Percentiles rank a stretch among this genome's conserved stretches.
phyloP scores from a whole-genome alignment of 2,113 vertebrate species.

The Gulo gulo region DNA sequence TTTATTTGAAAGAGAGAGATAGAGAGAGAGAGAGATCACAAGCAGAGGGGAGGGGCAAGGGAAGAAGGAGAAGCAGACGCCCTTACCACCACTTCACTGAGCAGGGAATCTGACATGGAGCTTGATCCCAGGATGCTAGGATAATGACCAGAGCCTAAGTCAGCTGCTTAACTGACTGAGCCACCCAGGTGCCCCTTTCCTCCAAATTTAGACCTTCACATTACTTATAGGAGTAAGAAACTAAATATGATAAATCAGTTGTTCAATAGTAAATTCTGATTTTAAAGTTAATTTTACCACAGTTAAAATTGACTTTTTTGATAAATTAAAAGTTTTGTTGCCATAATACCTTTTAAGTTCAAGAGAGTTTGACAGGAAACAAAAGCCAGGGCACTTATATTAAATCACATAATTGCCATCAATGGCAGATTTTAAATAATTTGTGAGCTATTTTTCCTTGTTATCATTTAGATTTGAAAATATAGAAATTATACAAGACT shows the following conservation, averaged over 20 bases:
- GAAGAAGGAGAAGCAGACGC: background rate
- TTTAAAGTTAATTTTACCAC: background rate
- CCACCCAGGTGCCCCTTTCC: background rate
- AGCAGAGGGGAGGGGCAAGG: background rate
- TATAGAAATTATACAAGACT: background rate
- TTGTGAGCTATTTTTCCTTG: background rate
- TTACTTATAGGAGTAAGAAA: slow-evolving; percentile 35
- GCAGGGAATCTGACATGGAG: background rate
- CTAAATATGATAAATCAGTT: background rate
- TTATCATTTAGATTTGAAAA: background rate
- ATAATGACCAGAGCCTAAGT: background rate
- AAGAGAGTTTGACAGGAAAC: background rate
- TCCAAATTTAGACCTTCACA: background rate
- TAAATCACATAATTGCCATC: background rate
- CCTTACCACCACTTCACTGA: background rate
- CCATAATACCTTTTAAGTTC: background rate
- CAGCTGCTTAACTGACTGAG: background rate
- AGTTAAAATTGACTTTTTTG: background rate
- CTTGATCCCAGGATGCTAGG: background rate
- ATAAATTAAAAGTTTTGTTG: background rate
- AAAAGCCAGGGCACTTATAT: accelerated
- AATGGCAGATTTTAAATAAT: background rate
- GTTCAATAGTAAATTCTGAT: background rate
- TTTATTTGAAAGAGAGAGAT: background rate
- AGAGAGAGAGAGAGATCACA: background rate